These are phyloP conservation scores for Ameiurus melas DNA, from an alignment of 2,113 vertebrate genomes.

Conservation along the genomic window DNA sequence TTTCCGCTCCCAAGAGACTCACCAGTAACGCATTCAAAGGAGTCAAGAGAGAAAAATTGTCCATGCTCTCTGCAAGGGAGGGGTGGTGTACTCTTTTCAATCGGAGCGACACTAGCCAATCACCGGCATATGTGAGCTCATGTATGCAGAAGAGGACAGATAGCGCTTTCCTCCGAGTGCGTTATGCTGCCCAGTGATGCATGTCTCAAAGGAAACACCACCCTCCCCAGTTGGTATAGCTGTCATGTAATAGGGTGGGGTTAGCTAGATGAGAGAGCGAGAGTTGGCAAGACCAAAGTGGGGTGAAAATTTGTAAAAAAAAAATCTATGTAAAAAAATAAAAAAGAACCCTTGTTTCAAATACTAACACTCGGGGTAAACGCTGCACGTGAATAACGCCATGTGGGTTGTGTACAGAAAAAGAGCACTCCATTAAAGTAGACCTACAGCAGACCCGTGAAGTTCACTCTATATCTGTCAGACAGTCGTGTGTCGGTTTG, in stretches of 20 bases:
- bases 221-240: not conserved
- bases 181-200: not conserved
- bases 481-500: conserved; percentile 7
- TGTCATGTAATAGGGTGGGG: no score
- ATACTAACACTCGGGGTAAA: not conserved
- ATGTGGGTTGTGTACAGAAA: not conserved
- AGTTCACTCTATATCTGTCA: not conserved
- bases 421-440: not conserved
- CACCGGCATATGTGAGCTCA: not conserved
- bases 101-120: not conserved
- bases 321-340: no score
- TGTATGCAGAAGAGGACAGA: not conserved
- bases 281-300: not conserved
- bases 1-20: no score
- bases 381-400: not conserved
- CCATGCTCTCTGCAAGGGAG: not conserved
- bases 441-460: not conserved
- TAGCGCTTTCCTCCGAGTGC: not conserved
- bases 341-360: not conserved
- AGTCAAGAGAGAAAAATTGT: not conserved
- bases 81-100: not conserved
- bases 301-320: not conserved
- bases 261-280: not conserved
- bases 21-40: not conserved
- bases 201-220: not conserved